Percentiles rank a stretch among this genome's conserved stretches.
These are phyloP conservation scores for Aphidius ervi DNA, from an alignment of 1,140 invertebrate genomes.

Conservation along the genomic window DNA sequence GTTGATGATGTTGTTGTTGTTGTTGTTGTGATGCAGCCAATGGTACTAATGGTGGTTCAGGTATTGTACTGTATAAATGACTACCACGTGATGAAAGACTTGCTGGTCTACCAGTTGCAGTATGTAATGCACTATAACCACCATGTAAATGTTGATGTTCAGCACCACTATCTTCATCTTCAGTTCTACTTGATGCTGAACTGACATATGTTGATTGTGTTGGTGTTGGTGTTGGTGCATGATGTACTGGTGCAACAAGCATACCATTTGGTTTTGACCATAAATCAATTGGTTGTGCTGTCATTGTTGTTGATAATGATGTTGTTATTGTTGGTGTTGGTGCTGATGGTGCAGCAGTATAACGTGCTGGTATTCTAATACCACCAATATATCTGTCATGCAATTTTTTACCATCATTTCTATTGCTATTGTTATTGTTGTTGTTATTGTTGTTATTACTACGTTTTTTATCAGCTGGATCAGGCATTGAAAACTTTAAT, in stretches of 20 bases:
- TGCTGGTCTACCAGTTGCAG: constrained; percentile 39
- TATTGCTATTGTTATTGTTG: constrained; percentile 13
- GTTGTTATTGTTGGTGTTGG: constrained; percentile 34
- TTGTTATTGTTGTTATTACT: constrained; percentile 29
- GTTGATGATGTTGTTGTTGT: no score
- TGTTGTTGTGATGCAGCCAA: no score
- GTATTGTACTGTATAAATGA: constrained; percentile 57
- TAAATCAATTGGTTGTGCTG: constrained; percentile 51
- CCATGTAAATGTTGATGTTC: constrained; percentile 50
- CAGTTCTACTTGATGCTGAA: constrained; percentile 59
- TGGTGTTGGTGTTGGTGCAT: constrained; percentile 58
- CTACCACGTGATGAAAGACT: constrained; percentile 49
- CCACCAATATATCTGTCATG: constrained; percentile 28
- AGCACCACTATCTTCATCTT: constrained; percentile 58
- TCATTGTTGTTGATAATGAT: constrained; percentile 57
- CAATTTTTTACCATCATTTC: constrained; percentile 38
- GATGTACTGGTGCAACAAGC: constrained; percentile 43
- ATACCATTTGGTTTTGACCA: constrained; percentile 51
- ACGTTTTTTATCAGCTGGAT: constrained; percentile 49
- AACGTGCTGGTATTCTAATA: constrained; percentile 51
- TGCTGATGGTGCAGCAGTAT: constrained; percentile 57
- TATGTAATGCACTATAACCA: constrained; percentile 44
- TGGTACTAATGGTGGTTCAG: constrained; percentile 44
- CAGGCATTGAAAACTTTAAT: constrained; percentile 82
- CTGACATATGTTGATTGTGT: constrained; percentile 64